phyloP scores from a whole-genome alignment of 2,113 vertebrate genomes.

The Nesospiza acunhae region DNA sequence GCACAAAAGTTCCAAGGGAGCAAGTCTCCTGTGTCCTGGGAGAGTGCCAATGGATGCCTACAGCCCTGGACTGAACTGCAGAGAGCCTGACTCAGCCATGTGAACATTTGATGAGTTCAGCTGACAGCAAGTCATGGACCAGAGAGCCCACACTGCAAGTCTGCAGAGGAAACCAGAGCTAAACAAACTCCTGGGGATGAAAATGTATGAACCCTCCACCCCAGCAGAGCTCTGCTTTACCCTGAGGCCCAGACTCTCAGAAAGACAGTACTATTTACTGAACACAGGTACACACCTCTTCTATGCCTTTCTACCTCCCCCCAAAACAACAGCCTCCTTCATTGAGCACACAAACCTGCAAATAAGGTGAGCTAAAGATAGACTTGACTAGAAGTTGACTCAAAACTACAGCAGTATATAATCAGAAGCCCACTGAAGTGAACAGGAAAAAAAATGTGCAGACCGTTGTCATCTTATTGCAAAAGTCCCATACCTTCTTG shows the following conservation, averaged over 20 bases:
- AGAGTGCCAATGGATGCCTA: background rate
- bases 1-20: background rate
- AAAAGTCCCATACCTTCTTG: no score
- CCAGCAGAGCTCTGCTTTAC: background rate
- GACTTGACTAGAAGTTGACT: background rate
- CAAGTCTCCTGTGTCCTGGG: background rate
- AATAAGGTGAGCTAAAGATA: background rate
- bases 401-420: background rate
- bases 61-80: background rate
- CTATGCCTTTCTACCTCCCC: rapidly evolving
- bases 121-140: background rate
- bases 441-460: background rate
- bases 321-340: rapidly evolving
- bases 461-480: no score
- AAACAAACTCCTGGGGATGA: background rate
- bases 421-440: background rate
- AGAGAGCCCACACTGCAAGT: background rate
- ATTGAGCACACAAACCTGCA: background rate
- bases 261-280: background rate
- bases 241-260: background rate
- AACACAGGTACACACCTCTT: background rate
- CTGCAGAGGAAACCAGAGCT: background rate
- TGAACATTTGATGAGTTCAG: background rate
- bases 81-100: background rate
- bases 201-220: background rate